These are phyloP conservation scores for Hippocampus barbouri DNA, from an alignment of 2,113 vertebrate species.

Conservation along the genomic window DNA sequence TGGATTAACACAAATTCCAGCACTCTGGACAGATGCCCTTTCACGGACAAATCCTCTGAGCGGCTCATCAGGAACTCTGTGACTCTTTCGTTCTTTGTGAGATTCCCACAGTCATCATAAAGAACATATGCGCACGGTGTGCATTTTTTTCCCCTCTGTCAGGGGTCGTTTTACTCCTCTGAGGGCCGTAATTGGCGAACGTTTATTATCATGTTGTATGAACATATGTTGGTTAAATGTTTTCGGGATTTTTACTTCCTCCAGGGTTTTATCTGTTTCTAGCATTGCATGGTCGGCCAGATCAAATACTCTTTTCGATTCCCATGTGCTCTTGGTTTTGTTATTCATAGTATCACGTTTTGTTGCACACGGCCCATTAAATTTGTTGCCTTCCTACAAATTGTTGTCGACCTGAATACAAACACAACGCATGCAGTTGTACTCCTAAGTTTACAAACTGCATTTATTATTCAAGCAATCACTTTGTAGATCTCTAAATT, in stretches of 20 bases:
- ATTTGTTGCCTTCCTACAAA: too few relatives aligned
- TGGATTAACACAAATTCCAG: constrained; percentile 72
- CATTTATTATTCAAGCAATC: background rate
- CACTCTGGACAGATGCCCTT: constrained; percentile 74
- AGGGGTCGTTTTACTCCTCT: background rate
- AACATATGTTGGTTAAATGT: background rate
- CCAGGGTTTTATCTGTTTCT: too few relatives aligned
- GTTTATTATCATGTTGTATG: background rate
- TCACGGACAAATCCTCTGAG: constrained; percentile 70
- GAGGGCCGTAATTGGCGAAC: background rate
- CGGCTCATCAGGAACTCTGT: constrained; percentile 63
- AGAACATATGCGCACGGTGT: constrained; percentile 18
- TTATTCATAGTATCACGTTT: too few relatives aligned
- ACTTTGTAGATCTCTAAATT: background rate
- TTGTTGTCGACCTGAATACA: background rate
- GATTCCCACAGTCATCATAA: constrained; percentile 38
- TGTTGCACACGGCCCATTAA: too few relatives aligned
- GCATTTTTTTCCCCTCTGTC: background rate
- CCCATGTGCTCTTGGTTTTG: too few relatives aligned
- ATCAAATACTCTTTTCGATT: too few relatives aligned
- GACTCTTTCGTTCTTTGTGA: constrained; percentile 51
- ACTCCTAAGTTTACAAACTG: too few relatives aligned
- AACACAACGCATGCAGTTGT: background rate
- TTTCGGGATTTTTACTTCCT: background rate
- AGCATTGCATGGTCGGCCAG: too few relatives aligned